These are phyloP conservation scores for Leptodactylus fallax DNA, from an alignment of 2,797 vertebrate species.

Conservation along the genomic window DNA sequence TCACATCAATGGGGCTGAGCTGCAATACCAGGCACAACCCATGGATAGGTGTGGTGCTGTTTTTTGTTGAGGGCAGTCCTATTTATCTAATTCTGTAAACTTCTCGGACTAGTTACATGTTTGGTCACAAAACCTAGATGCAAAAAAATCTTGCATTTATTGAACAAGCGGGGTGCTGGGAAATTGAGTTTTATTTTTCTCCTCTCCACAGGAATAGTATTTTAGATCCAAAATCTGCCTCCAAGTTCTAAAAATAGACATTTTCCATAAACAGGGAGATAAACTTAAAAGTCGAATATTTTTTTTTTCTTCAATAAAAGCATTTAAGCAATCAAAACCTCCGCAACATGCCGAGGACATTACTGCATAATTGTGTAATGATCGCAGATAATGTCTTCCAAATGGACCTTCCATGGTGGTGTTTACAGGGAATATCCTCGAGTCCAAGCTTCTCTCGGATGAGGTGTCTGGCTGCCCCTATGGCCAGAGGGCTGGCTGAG, in stretches of 20 bases:
- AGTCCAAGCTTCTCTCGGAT: not conserved
- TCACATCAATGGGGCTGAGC: too few species aligned
- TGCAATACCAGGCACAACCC: not conserved
- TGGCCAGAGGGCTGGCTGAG: not conserved
- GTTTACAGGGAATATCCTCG: not conserved
- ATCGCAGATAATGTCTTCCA: slow-evolving; percentile 73
- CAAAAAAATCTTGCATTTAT: slow-evolving; percentile 12
- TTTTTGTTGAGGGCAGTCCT: not conserved
- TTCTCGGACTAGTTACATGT: slow-evolving; percentile 17
- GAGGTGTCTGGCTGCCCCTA: too few species aligned
- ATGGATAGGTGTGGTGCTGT: not conserved
- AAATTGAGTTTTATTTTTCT: slow-evolving; percentile 18
- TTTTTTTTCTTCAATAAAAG: slow-evolving; percentile 39
- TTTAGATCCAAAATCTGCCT: slow-evolving; percentile 33
- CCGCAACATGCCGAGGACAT: slow-evolving; percentile 36
- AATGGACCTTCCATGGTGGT: slow-evolving; percentile 70
- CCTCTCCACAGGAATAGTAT: slow-evolving; percentile 32
- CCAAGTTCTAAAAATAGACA: slow-evolving; percentile 48
- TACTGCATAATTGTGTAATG: slow-evolving; percentile 64
- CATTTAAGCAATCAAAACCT: slow-evolving; percentile 36
- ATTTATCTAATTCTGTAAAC: not conserved
- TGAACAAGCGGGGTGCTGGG: not conserved
- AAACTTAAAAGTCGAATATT: slow-evolving; percentile 33
- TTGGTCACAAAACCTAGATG: slow-evolving; percentile 3
- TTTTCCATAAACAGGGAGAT: slow-evolving; percentile 61